Percentiles rank a stretch among this genome's conserved stretches.
phyloP scores from a whole-genome alignment of 2,797 vertebrate species.

The Eospalax fontanierii region DNA sequence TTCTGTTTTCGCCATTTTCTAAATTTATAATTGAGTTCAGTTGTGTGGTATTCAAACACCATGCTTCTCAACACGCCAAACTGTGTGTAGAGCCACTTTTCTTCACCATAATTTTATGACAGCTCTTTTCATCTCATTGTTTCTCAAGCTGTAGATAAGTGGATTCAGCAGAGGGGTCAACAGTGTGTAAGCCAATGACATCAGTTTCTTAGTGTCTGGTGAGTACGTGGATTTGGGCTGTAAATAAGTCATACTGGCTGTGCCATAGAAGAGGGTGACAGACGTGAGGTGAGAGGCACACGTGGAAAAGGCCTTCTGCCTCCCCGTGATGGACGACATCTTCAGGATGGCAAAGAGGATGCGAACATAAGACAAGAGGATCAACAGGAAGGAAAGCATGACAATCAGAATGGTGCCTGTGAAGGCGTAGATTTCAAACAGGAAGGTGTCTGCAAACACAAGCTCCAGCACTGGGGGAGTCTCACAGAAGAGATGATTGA shows the following conservation, averaged over 20 bases:
- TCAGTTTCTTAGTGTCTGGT: slow-evolving; percentile 69
- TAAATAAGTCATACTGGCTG: slow-evolving; percentile 68
- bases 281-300: slow-evolving; percentile 72
- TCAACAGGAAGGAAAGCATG: slow-evolving; percentile 64
- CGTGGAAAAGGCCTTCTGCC: slow-evolving; percentile 67
- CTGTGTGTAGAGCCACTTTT: neutral
- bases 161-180: slow-evolving; percentile 78
- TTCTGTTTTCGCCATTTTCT: neutral
- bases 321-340: slow-evolving; percentile 65
- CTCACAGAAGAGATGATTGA: slow-evolving; percentile 81
- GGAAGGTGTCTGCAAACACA: slow-evolving; percentile 56
- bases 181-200: slow-evolving; percentile 75
- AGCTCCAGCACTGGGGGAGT: slow-evolving; percentile 74
- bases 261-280: slow-evolving; percentile 80
- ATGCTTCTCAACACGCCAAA: neutral
- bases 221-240: slow-evolving; percentile 69
- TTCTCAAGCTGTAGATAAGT: slow-evolving; percentile 80
- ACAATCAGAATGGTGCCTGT: slow-evolving; percentile 48
- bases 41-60: neutral
- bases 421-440: slow-evolving; percentile 64
- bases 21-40: neutral
- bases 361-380: slow-evolving; percentile 71
- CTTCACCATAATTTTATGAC: slow-evolving; percentile 57
- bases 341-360: slow-evolving; percentile 67
- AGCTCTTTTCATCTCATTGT: slow-evolving; percentile 80